These are phyloP conservation scores for Rhinoderma darwinii DNA, from an alignment of 2,113 vertebrate species.

Conservation along the genomic window DNA sequence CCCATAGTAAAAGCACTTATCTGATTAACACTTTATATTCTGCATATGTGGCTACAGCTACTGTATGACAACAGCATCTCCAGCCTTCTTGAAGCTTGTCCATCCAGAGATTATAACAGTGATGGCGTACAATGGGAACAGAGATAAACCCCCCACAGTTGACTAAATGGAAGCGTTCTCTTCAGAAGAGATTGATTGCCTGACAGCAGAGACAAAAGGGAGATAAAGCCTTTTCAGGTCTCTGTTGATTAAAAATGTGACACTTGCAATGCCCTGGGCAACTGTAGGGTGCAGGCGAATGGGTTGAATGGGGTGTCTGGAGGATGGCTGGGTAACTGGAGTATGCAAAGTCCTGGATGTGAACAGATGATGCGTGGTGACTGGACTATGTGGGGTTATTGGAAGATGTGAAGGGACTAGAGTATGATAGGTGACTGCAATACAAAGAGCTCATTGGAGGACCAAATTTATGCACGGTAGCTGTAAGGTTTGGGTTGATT, in stretches of 20 bases:
- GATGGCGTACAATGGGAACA: not conserved
- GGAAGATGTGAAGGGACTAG: not conserved
- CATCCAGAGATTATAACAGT: not conserved
- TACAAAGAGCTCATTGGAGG: no score
- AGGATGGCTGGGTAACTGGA: not conserved
- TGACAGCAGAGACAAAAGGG: constrained; percentile 34
- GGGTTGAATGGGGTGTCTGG: not conserved
- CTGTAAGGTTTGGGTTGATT: no score
- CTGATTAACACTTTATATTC: not conserved
- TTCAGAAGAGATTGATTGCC: constrained; percentile 32
- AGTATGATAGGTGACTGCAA: no score
- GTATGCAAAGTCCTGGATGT: not conserved
- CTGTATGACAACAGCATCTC: not conserved
- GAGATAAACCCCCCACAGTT: not conserved
- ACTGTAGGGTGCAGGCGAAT: not conserved
- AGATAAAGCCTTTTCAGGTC: constrained; percentile 28
- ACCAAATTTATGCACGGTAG: no score
- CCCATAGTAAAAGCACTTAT: not conserved
- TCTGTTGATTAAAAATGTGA: constrained; percentile 23
- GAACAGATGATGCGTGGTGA: not conserved
- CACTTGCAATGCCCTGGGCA: constrained; percentile 11
- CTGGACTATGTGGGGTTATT: not conserved
- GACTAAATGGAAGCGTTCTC: constrained; percentile 18
- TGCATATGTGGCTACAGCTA: not conserved
- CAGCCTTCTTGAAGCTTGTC: not conserved